Percentiles rank a stretch among this genome's conserved stretches.
Evolutionary conservation across 2,797 vertebrate genomes (phyloP).

Genomic region (Naso thynnoides): DNA sequence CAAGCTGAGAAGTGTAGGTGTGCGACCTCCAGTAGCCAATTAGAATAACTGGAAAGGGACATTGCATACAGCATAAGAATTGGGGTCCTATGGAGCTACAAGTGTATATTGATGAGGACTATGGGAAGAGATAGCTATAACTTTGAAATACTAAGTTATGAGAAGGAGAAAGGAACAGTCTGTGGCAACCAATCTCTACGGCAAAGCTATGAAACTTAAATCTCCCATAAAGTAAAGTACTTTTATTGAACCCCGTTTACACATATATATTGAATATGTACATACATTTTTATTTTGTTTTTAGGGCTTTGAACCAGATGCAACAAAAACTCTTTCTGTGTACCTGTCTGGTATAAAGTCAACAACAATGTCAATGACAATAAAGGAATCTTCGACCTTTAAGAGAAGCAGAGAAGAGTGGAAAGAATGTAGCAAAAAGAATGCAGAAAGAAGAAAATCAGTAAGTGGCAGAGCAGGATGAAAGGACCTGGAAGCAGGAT

Average conservation of each 20-base stretch:
- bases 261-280: no score
- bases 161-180: conserved; percentile 2
- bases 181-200: conserved; percentile 4
- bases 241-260: no score
- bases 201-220: conserved; percentile 22
- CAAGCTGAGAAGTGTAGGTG: conserved; percentile 64
- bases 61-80: conserved; percentile 26
- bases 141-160: conserved; percentile 7
- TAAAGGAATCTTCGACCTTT: no score
- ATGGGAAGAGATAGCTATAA: neutral
- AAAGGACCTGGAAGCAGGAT: neutral
- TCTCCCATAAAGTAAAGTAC: no score
- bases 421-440: neutral
- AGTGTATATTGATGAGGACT: conserved; percentile 31
- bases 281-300: no score
- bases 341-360: no score
- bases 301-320: no score
- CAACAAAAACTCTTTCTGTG: no score
- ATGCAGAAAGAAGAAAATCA: neutral
- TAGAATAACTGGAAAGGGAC: conserved; percentile 58
- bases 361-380: no score
- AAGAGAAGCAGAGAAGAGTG: conserved; percentile 7
- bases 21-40: conserved; percentile 65
- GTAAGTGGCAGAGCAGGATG: neutral
- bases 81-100: conserved; percentile 8